These are phyloP conservation scores for Drosophila fungiperda DNA, from an alignment of 2,888 invertebrate species.

Conservation along the genomic window DNA sequence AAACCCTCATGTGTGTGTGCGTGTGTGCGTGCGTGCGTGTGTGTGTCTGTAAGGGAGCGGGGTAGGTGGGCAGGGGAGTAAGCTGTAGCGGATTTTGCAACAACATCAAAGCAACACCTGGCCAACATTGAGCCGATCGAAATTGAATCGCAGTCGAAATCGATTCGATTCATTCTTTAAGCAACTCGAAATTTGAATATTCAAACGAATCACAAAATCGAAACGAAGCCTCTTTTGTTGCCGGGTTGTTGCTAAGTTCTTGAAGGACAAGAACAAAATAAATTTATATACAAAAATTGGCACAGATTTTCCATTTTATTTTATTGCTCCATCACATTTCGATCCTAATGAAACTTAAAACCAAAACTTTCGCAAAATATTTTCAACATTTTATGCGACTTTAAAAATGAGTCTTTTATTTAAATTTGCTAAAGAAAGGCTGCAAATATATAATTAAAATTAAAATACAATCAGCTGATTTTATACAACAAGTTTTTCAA, in stretches of 20 bases:
- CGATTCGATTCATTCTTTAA: constrained; percentile 49
- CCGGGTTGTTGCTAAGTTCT: neutral
- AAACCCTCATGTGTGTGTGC: constrained; percentile 64
- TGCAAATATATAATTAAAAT: neutral
- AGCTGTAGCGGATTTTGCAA: constrained; percentile 52
- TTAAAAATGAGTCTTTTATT: neutral
- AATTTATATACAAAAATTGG: neutral
- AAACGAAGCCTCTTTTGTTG: neutral
- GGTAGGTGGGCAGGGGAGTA: constrained; percentile 6
- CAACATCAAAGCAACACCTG: constrained; percentile 73
- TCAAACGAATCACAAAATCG: constrained; percentile 4
- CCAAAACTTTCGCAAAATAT: neutral
- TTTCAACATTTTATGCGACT: neutral
- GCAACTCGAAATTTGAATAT: constrained; percentile 41
- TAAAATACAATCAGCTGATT: neutral
- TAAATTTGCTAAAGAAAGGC: neutral
- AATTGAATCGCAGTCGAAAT: constrained; percentile 56
- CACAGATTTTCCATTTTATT: neutral
- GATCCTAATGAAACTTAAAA: neutral
- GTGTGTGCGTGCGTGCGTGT: constrained; percentile 8
- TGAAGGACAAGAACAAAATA: neutral
- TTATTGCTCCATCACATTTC: neutral
- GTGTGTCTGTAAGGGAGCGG: neutral
- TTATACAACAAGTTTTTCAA: too few relatives aligned
- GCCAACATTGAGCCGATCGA: constrained; percentile 52